Evolutionary conservation across 35 echinoderm and acorn worm species (phyloP), one percentile per base, ranked within the genome.

Genomic region (Nesometra sesokonis): DNA sequence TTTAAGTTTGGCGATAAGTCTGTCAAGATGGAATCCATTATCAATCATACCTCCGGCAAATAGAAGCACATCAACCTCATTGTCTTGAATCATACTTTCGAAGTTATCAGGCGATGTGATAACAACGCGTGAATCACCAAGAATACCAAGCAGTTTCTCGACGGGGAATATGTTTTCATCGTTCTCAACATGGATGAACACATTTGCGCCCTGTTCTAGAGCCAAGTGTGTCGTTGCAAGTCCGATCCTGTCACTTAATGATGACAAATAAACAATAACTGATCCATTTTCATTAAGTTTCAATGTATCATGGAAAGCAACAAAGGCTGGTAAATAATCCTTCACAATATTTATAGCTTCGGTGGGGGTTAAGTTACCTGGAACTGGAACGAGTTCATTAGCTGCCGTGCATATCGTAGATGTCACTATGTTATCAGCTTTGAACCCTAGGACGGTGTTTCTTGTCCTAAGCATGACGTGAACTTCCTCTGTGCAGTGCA

Each of bases 81-180:
- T 84, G 21, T 97, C 94, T 83, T 97, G 93, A 82, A 97, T 97
- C 43, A 97, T 86, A 37, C 81, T 84, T 57, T 93, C 88, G 81
- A 97, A 97, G 88, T 93, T 97, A 31, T 97, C 94, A 79, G 82
- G 90, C 3, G 91, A 93, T 77, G 94, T 97, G 23, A 97, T 89
- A 13, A 97, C 94, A 8, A 97, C 94, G 36, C 94, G 79, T 37
- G 94, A 97, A 82, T 97, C 94, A 47, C 94, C 94, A 0, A 97
- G 82, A 47, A 97, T 97, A 13, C 94, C 94, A 77, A 97, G 89
- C 15, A 97, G 91, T 35, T 97, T 97, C 86, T 97, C 94, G 0
- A 97, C 94, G 3, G 94, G 94, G 5, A 93, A 84, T 33, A 97
- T 97, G 40, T 97, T 97, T 88, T 97, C 94, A 46, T 97, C 91